Evolutionary conservation across 2,797 vertebrate species (phyloP), one percentile per base, ranked within the genome.

Genomic region (Trichosurus vulpecula): DNA sequence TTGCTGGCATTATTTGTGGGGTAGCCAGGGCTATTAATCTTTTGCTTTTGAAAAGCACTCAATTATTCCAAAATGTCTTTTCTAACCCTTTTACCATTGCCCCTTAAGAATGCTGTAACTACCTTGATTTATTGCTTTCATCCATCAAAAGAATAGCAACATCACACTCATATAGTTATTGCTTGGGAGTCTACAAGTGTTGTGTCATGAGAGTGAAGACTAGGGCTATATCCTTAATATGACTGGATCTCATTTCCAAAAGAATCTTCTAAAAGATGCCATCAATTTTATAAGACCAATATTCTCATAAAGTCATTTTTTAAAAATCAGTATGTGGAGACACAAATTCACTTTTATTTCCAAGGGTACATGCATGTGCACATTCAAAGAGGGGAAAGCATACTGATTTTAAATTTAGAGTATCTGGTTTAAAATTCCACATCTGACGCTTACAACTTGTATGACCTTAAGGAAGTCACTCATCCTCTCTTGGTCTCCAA

Each of bases 1-100:
- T 41, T 56, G 29, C 52, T 55, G 66, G 27, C 3, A 0, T 0
- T 13, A 2, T 90, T 22, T 56, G 92, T 12, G 1, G 47, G 31
- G 1, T 6, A 10, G 22, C 95, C n/a, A 53, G 92, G 91, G 90
- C 19, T 97, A 35, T 92, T 94, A 6, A 52, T 91, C 96, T 94
- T 91, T 97, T 51, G 90, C 16, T 92, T 57, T 94, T 92, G 95
- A 96, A 96, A 95, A 96, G 31, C 16, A 93, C 29, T 27, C 6
- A 53, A 94, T 97, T 96, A 57, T 93, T 94, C 52, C 55, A 94
- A 74, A 95, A 92, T 1, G 74, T 14, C 25, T 94, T 92, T 16
- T 57, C 92, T 94, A 92, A 94, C 54, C 0, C 51, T 93, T 97
- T 97, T 94, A 90, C 94, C 95, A 1, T 1, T 0, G 0, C 95